phyloP scores from a whole-genome alignment of 2,113 vertebrate species.

The Meriones unguiculatus region DNA sequence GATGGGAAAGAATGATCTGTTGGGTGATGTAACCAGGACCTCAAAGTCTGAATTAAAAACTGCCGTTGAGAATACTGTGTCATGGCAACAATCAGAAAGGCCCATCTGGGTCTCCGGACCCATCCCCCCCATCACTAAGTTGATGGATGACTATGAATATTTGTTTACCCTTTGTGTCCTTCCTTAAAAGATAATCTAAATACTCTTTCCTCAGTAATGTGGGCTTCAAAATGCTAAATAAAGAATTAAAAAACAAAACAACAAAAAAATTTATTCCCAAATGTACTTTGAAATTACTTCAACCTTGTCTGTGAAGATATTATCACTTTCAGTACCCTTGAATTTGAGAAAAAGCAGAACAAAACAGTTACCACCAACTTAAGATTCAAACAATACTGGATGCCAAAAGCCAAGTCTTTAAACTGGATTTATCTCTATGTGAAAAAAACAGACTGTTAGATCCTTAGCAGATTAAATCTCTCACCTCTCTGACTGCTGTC shows the following conservation, averaged over 20 bases:
- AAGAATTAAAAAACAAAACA: background rate
- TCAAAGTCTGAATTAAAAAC: background rate
- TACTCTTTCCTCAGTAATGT: background rate
- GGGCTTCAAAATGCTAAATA: background rate
- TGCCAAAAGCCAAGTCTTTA: background rate
- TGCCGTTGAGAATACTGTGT: background rate
- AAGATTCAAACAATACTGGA: background rate
- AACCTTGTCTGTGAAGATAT: background rate
- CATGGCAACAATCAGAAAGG: background rate
- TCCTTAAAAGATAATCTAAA: background rate
- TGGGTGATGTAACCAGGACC: background rate
- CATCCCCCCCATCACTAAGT: background rate
- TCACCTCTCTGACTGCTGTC: background rate
- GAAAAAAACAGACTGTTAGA: background rate
- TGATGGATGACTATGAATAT: background rate
- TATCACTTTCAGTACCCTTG: background rate
- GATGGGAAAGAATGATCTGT: background rate
- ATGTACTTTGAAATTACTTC: slow-evolving; percentile 6
- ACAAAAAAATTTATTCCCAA: background rate
- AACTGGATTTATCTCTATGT: background rate
- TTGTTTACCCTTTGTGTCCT: background rate
- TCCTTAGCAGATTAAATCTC: background rate
- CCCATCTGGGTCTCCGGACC: background rate
- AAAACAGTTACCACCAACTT: background rate
- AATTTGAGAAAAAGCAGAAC: slow-evolving; percentile 5